These are phyloP conservation scores for Phoxinus phoxinus DNA, from an alignment of 2,113 vertebrate genomes.

Conservation along the genomic window DNA sequence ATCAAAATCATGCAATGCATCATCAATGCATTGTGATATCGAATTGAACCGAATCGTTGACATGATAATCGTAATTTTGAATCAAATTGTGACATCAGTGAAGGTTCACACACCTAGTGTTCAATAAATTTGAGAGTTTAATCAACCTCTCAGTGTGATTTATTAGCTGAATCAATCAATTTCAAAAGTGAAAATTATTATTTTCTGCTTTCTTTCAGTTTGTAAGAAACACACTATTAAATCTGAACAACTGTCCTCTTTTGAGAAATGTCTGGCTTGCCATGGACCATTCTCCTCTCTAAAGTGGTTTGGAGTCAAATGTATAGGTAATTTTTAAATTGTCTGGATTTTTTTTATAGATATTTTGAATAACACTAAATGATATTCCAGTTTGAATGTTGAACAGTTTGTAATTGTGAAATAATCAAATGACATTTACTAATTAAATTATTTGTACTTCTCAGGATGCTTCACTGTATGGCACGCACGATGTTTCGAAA, in stretches of 20 bases:
- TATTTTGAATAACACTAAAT: not conserved
- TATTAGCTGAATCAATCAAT: no score
- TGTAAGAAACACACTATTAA: not conserved
- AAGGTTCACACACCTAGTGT: no score
- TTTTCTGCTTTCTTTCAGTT: not conserved
- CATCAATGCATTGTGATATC: no score
- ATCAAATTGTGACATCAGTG: no score
- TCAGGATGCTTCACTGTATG: constrained; percentile 6
- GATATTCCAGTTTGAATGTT: no score
- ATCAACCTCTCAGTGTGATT: no score
- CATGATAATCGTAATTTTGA: no score
- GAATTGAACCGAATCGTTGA: no score
- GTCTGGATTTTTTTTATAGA: not conserved
- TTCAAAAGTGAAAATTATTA: no score
- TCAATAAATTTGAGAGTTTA: no score
- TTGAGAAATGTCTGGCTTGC: not conserved
- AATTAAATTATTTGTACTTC: not conserved
- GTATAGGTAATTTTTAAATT: not conserved
- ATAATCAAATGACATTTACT: not conserved
- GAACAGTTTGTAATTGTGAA: not conserved
- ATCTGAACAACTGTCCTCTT: not conserved
- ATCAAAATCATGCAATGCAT: no score
- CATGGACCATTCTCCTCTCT: not conserved
- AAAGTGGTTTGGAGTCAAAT: not conserved
- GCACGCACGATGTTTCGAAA: not conserved